These are phyloP conservation scores for Genyomyrus donnyi DNA, from an alignment of 2,113 vertebrate genomes.

Conservation along the genomic window DNA sequence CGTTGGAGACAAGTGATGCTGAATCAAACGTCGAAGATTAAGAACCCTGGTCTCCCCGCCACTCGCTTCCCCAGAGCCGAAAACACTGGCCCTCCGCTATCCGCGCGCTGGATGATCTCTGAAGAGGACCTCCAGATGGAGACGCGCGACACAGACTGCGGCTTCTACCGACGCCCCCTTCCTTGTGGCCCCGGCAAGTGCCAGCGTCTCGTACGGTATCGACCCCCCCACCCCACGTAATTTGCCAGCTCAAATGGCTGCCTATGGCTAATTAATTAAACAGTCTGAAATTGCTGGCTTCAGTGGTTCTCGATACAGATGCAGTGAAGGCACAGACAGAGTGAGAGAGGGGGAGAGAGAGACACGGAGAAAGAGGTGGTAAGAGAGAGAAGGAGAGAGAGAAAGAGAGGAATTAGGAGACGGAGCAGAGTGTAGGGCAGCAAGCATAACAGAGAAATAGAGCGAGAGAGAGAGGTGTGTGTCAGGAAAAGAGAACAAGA, in stretches of 20 bases:
- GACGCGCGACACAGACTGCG: neutral
- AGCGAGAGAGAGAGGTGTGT: neutral
- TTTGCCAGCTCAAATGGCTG: slow-evolving; percentile 44
- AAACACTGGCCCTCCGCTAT: neutral
- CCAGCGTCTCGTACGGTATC: neutral
- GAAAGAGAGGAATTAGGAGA: neutral
- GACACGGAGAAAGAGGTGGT: slow-evolving; percentile 4
- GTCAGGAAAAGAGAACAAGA: neutral
- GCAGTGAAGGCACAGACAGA: slow-evolving; percentile 31
- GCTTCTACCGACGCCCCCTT: slow-evolving; percentile 20
- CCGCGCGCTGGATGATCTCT: slow-evolving; percentile 14
- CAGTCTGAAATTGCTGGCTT: slow-evolving; percentile 42
- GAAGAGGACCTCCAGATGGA: neutral
- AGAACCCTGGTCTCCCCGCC: neutral
- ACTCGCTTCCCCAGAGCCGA: neutral
- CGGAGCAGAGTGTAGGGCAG: neutral
- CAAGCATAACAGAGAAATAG: neutral
- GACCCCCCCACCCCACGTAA: slow-evolving; percentile 30
- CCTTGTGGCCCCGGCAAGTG: slow-evolving; percentile 5
- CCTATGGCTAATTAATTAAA: slow-evolving; percentile 42
- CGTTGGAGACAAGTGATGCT: neutral
- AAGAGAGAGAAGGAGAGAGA: neutral
- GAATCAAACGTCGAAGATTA: neutral
- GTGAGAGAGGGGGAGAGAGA: slow-evolving; percentile 31
- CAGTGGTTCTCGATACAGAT: slow-evolving; percentile 33